Evolutionary conservation across 2,113 vertebrate genomes (phyloP).

Genomic region (Pseudopipra pipra): DNA sequence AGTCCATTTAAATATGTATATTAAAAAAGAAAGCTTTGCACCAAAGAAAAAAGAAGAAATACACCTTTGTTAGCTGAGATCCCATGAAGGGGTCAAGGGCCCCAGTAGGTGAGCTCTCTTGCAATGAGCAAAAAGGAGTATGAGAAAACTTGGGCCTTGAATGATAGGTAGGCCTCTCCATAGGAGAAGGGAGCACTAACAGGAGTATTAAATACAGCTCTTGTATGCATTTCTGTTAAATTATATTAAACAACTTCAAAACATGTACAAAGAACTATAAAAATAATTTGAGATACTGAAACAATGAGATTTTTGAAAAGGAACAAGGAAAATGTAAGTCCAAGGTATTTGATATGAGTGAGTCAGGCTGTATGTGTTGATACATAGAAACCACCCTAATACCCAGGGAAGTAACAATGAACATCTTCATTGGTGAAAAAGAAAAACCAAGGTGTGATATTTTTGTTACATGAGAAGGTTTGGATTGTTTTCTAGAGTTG

Average conservation of each 20-base stretch:
- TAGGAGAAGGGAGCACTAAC: neutral
- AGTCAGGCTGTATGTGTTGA: neutral
- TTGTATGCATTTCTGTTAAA: neutral
- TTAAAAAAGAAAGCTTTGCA: neutral
- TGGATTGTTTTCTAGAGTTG: neutral
- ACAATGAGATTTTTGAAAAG: neutral
- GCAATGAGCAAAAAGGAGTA: neutral
- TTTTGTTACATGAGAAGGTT: neutral
- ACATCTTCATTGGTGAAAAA: neutral
- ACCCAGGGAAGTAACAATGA: neutral
- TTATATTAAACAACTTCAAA: neutral
- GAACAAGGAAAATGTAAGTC: neutral
- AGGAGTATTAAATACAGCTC: neutral
- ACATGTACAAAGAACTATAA: neutral
- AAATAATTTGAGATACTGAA: neutral
- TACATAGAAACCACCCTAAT: neutral
- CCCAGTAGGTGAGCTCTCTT: neutral
- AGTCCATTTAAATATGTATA: neutral
- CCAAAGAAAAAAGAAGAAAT: neutral
- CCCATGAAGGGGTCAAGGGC: neutral
- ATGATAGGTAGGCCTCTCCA: neutral
- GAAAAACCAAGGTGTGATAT: neutral
- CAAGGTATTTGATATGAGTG: neutral
- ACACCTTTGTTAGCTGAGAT: neutral
- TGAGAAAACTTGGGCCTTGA: neutral